Conservation (phyloP, 2,797 vertebrate species). For the Parauchenoglanis punctatus region DNA sequence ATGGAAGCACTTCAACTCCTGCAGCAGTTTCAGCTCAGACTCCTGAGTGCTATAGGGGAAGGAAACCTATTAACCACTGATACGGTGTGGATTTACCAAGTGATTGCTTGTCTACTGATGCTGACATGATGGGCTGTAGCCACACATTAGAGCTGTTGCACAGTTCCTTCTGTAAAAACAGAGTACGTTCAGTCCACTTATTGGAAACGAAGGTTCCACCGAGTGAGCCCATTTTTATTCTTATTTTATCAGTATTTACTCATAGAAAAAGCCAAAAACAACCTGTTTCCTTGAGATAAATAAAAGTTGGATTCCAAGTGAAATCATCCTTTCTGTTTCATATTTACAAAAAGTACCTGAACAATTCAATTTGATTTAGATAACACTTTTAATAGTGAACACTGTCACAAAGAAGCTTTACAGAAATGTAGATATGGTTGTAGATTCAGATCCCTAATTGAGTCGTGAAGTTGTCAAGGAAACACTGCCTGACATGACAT, state of each 20-base stretch:
- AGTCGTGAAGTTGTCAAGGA: neutral
- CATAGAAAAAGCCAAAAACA: neutral
- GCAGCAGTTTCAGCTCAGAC: constrained; percentile 80
- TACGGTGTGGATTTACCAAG: neutral
- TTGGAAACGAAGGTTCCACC: neutral
- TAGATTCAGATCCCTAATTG: neutral
- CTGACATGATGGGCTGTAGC: neutral
- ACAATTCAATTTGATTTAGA: neutral
- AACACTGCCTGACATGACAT: no score
- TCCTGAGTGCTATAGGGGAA: constrained; percentile 78
- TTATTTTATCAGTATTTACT: neutral
- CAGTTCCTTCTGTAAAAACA: neutral
- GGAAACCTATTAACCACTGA: neutral
- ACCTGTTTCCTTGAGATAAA: neutral
- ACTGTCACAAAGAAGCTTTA: neutral
- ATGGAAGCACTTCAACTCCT: constrained; percentile 77
- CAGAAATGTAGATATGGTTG: neutral
- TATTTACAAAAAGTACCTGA: neutral
- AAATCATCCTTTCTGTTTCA: neutral
- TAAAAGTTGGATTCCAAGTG: neutral
- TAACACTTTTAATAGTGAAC: neutral
- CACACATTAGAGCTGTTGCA: neutral
- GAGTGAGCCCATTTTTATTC: neutral
- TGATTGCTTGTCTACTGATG: neutral
- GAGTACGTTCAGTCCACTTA: neutral